Evolutionary conservation across 2,888 invertebrate species (phyloP), one percentile per base, ranked within the genome.

Genomic region (Caenorhabditis virilis): DNA sequence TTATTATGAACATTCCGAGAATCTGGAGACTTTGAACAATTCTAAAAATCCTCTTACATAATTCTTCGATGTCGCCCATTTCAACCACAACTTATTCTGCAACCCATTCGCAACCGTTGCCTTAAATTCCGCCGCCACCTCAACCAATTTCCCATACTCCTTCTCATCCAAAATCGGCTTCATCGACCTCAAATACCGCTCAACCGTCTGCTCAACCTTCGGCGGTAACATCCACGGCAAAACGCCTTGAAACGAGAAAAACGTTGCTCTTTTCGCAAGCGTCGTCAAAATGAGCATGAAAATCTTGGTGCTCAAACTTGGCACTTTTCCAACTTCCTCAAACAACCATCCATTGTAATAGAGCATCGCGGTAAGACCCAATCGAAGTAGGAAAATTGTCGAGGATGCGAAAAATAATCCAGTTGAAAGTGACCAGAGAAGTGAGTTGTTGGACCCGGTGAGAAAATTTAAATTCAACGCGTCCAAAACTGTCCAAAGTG

Each of bases 1-100:
- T n/a, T n/a, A n/a, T n/a, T n/a, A n/a, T n/a, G n/a, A n/a, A n/a
- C n/a, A n/a, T n/a, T n/a, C n/a, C n/a, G n/a, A n/a, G n/a, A n/a
- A n/a, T n/a, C n/a, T n/a, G n/a, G n/a, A n/a, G n/a, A n/a, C n/a
- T n/a, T n/a, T n/a, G n/a, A n/a, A n/a, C n/a, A n/a, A n/a, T n/a
- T n/a, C n/a, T n/a, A n/a, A n/a, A n/a, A n/a, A n/a, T n/a, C n/a
- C n/a, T 30, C 61, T 54, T n/a, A 77, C 78, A 62, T 77, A 78
- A 53, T 78, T 78, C 52, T 61, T 66, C 4, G 73, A 73, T 36
- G 71, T 55, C 2, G 74, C 60, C 77, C 77, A 78, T 52, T 78
- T 78, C 71, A 77, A 53, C 77, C 78, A 76, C 25, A 78, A 63
- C 50, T 78, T 77, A 22, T 49, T 66, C 62, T 78, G 78, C 26